phyloP scores from a whole-genome alignment of 2,797 vertebrate species.

The Thripadectes ignobilis region DNA sequence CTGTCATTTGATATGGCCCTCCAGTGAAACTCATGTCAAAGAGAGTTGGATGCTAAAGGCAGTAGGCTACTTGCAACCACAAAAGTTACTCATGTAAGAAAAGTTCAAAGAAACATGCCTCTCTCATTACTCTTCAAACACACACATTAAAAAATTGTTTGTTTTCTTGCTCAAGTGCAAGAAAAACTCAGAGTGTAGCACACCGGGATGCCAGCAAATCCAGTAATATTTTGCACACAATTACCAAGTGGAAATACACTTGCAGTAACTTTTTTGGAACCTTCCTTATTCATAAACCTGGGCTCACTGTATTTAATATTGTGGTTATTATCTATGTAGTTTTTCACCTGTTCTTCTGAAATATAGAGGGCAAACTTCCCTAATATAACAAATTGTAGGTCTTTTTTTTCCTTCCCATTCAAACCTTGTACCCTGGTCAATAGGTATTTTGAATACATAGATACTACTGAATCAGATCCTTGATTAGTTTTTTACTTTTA shows the following conservation, averaged over 20 bases:
- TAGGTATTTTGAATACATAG: background rate
- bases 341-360: background rate
- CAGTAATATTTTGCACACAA: background rate
- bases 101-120: background rate
- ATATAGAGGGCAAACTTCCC: background rate
- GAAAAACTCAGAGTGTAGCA: background rate
- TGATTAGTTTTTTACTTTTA: slow-evolving; percentile 40
- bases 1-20: background rate
- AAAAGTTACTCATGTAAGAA: background rate
- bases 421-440: background rate
- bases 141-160: background rate
- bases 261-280: background rate
- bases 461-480: background rate
- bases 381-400: background rate
- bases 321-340: background rate
- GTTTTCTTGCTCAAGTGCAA: background rate
- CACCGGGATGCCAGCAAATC: background rate
- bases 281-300: background rate
- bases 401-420: background rate
- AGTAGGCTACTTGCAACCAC: background rate
- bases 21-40: background rate
- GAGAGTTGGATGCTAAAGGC: background rate
- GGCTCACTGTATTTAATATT: background rate
- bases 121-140: background rate
- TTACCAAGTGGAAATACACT: background rate